Conservation (phyloP, 2,888 invertebrate species). For the Blastobasis lacticolella region DNA sequence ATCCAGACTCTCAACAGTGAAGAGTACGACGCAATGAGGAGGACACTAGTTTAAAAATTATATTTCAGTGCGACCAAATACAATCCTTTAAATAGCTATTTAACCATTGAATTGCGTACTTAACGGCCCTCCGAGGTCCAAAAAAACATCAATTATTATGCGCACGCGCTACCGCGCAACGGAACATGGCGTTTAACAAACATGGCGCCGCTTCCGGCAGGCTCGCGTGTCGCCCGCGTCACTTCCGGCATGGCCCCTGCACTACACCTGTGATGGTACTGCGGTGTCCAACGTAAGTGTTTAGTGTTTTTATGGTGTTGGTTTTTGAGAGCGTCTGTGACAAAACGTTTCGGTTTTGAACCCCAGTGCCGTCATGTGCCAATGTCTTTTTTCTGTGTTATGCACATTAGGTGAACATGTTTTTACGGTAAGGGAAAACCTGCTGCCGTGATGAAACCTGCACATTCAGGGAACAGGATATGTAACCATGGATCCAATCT, state of each 20-base stretch:
- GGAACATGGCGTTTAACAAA: slow-evolving; percentile 49
- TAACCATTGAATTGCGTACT: too few species aligned
- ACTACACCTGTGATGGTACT: slow-evolving; percentile 4
- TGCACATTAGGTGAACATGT: not conserved
- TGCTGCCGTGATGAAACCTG: too few species aligned
- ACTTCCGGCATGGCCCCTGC: slow-evolving; percentile 20
- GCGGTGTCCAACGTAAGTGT: too few species aligned
- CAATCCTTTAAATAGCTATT: not conserved
- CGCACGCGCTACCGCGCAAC: slow-evolving; percentile 39
- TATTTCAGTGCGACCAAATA: not conserved
- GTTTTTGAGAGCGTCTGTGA: not conserved
- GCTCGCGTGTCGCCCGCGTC: slow-evolving; percentile 25
- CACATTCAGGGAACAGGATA: too few species aligned
- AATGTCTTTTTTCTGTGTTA: too few species aligned
- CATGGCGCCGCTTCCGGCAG: slow-evolving; percentile 51
- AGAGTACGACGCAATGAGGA: slow-evolving; percentile 1
- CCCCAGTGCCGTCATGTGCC: too few species aligned
- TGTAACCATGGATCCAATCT: too few species aligned
- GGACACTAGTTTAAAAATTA: not conserved
- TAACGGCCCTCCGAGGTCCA: not conserved
- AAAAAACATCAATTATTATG: slow-evolving; percentile 28
- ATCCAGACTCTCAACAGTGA: too few species aligned
- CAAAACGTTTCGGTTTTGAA: too few species aligned
- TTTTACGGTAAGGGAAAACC: not conserved
- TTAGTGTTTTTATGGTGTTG: not conserved